Evolutionary conservation across 1,140 invertebrate genomes (phyloP).

Genomic region (Pachyrhynchus sulphureomaculatus): DNA sequence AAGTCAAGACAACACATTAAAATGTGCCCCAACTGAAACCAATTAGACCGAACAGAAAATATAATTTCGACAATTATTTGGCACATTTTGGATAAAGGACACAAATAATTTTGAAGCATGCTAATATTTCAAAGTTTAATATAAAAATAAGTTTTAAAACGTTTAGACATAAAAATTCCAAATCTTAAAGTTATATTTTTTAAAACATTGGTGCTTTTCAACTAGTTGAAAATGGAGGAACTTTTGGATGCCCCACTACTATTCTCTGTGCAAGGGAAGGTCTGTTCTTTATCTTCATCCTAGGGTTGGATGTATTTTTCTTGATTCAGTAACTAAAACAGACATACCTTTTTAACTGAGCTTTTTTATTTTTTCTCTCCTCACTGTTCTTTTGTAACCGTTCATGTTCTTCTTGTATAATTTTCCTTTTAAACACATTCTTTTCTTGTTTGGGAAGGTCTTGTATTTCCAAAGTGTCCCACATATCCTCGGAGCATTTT

Average conservation of each 20-base stretch:
- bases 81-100: too few relatives aligned
- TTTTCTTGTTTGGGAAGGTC: slow-evolving; percentile 59
- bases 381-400: slow-evolving; percentile 56
- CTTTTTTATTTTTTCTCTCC: slow-evolving; percentile 55
- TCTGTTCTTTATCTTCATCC: neutral
- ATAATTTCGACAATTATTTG: too few relatives aligned
- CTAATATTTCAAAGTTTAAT: too few relatives aligned
- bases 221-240: too few relatives aligned
- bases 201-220: too few relatives aligned
- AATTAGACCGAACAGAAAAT: too few relatives aligned
- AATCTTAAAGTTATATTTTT: too few relatives aligned
- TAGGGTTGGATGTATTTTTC: neutral
- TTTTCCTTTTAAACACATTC: slow-evolving; percentile 54
- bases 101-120: too few relatives aligned
- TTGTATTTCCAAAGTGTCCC: slow-evolving; percentile 58
- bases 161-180: too few relatives aligned
- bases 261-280: neutral
- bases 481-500: slow-evolving; percentile 57
- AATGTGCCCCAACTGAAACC: too few relatives aligned
- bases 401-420: slow-evolving; percentile 54
- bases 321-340: neutral
- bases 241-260: neutral
- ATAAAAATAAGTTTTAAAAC: too few relatives aligned
- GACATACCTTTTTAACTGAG: slow-evolving; percentile 50
- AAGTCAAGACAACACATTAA: too few relatives aligned